Conservation (phyloP, 2,797 vertebrate species). For the Staurois parvus region DNA sequence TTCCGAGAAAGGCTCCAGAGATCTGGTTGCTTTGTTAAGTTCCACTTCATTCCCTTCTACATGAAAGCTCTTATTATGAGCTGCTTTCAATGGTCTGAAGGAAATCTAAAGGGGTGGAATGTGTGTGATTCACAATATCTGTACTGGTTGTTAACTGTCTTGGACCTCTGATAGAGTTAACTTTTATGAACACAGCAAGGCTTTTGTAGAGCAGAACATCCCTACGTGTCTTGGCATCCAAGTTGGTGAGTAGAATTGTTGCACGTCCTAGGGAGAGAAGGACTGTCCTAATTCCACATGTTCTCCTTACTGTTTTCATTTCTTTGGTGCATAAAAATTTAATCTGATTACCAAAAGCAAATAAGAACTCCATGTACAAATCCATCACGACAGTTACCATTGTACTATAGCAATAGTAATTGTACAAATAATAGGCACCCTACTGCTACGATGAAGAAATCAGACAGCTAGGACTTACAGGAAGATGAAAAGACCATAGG, state of each 20-base stretch:
- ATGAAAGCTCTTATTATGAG: conserved; percentile 60
- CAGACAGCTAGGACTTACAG: too few relatives aligned
- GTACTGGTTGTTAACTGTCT: conserved; percentile 13
- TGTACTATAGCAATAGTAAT: too few relatives aligned
- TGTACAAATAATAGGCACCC: too few relatives aligned
- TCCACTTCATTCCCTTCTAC: conserved; percentile 56
- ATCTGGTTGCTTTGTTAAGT: conserved; percentile 48
- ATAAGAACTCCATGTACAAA: too few relatives aligned
- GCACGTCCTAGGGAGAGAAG: not conserved
- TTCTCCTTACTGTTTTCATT: too few relatives aligned
- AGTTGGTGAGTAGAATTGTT: conserved; percentile 4
- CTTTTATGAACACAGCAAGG: conserved; percentile 1
- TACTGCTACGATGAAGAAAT: too few relatives aligned
- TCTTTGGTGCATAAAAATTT: too few relatives aligned
- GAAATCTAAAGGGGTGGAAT: conserved; percentile 29
- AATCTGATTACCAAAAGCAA: too few relatives aligned
- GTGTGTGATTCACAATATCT: conserved; percentile 31
- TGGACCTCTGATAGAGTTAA: conserved; percentile 16
- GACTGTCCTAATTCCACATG: not conserved
- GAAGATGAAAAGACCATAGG: too few relatives aligned
- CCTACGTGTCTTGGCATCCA: conserved; percentile 26
- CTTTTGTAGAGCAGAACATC: conserved; percentile 2
- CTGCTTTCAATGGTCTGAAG: conserved; percentile 50
- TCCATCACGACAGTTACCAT: too few relatives aligned
- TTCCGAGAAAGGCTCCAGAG: conserved; percentile 50